These are phyloP conservation scores for Triops cancriformis DNA, from an alignment of 1,140 invertebrate genomes.

Conservation along the genomic window DNA sequence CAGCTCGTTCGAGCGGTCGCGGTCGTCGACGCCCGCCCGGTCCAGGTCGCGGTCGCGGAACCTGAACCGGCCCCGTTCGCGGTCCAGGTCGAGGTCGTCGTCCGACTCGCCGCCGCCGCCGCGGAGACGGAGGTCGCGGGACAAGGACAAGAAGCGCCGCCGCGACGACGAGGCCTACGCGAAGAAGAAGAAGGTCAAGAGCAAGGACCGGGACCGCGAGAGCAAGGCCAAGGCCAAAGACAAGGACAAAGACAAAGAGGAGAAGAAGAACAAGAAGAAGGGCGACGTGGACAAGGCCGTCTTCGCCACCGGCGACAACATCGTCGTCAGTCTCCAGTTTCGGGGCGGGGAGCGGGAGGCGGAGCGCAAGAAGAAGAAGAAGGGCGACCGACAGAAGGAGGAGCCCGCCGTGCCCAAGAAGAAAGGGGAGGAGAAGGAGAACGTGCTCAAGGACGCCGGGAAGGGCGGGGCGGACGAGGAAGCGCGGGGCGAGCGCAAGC, in stretches of 20 bases:
- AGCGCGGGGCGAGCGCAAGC: slow-evolving; percentile 18
- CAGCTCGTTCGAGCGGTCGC: slow-evolving; percentile 49
- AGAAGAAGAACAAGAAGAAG: slow-evolving; percentile 32
- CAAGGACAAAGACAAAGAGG: slow-evolving; percentile 32
- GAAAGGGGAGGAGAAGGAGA: slow-evolving; percentile 25
- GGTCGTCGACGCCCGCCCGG: slow-evolving; percentile 32
- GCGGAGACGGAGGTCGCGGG: slow-evolving; percentile 25
- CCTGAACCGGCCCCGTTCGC: slow-evolving; percentile 17
- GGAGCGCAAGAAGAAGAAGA: slow-evolving; percentile 30
- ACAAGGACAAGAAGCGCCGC: slow-evolving; percentile 22
- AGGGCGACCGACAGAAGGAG: slow-evolving; percentile 28
- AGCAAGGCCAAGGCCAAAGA: slow-evolving; percentile 30
- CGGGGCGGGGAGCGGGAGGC: slow-evolving; percentile 37
- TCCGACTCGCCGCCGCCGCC: neutral
- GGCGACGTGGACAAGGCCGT: slow-evolving; percentile 59
- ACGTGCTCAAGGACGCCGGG: slow-evolving; percentile 6
- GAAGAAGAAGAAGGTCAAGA: slow-evolving; percentile 39
- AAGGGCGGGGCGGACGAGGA: slow-evolving; percentile 21
- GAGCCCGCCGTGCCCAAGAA: slow-evolving; percentile 27
- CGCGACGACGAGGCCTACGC: slow-evolving; percentile 36
- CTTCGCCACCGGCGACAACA: slow-evolving; percentile 82
- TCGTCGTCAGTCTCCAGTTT: slow-evolving; percentile 82
- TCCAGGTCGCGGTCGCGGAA: slow-evolving; percentile 34
- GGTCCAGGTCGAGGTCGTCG: neutral
- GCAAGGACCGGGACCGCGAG: slow-evolving; percentile 29